These are phyloP conservation scores for Mobula birostris DNA, from an alignment of 2,113 vertebrate genomes.

Conservation along the genomic window DNA sequence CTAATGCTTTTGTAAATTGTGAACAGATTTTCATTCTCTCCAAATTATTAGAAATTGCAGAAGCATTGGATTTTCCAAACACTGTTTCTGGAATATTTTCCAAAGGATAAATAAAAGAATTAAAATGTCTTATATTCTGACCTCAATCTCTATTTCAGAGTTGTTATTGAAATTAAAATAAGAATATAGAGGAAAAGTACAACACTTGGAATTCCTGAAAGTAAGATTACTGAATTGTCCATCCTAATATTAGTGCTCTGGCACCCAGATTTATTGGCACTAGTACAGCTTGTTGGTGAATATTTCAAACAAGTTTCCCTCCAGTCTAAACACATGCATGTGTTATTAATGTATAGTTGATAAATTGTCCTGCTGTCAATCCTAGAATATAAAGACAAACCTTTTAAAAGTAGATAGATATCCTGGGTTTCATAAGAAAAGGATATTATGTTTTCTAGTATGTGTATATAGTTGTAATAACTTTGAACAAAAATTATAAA, in stretches of 20 bases:
- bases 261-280: background rate
- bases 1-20: background rate
- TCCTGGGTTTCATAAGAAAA: background rate
- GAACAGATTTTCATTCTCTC: background rate
- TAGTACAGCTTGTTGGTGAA: background rate
- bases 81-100: background rate
- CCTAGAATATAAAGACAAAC: background rate
- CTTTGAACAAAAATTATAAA: background rate
- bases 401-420: background rate
- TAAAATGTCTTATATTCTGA: background rate
- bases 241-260: background rate
- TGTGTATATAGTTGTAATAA: background rate
- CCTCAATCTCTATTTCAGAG: background rate
- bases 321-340: background rate
- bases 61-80: background rate
- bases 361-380: background rate
- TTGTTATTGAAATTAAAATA: background rate
- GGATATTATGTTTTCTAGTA: background rate
- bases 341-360: constrained; percentile 16
- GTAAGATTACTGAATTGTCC: background rate
- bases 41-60: background rate
- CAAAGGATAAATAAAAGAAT: background rate
- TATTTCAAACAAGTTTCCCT: background rate
- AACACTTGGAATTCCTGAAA: background rate
- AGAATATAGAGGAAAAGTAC: background rate